Conservation (phyloP, 2,888 invertebrate species). For the Sesia bembeciformis region DNA sequence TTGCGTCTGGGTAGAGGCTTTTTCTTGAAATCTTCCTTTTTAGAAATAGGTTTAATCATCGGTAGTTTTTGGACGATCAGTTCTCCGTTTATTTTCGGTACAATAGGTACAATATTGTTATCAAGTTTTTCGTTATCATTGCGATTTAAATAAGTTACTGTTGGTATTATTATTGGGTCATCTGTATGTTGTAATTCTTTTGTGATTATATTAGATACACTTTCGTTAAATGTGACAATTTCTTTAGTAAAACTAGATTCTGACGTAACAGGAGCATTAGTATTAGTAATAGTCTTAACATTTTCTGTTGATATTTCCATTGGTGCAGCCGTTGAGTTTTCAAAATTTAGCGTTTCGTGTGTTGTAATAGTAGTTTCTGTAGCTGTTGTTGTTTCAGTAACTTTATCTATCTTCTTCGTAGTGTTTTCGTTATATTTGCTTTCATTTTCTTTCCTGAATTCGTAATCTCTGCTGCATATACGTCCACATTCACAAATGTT, state of each 20-base stretch:
- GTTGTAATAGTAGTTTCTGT: slow-evolving; percentile 9
- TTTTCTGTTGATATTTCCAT: slow-evolving; percentile 5
- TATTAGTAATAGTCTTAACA: not conserved
- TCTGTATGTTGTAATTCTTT: slow-evolving; percentile 13
- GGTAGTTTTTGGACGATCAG: slow-evolving; percentile 44
- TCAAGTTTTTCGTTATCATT: slow-evolving; percentile 27
- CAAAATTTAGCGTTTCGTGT: slow-evolving; percentile 6
- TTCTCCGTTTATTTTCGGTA: slow-evolving; percentile 38
- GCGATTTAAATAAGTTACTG: slow-evolving; percentile 28
- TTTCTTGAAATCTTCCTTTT: slow-evolving; percentile 46
- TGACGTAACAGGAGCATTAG: not conserved
- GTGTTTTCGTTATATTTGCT: not conserved
- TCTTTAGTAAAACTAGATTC: not conserved
- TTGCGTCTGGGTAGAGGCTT: slow-evolving; percentile 56
- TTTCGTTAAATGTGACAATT: slow-evolving; percentile 7
- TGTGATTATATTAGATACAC: slow-evolving; percentile 1
- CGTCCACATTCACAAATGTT: slow-evolving; percentile 72
- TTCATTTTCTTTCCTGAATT: slow-evolving; percentile 37
- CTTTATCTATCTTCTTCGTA: slow-evolving; percentile 8
- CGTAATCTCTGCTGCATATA: slow-evolving; percentile 60
- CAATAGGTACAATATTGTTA: slow-evolving; percentile 39
- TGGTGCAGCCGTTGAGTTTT: slow-evolving; percentile 3
- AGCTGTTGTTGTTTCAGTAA: slow-evolving; percentile 8
- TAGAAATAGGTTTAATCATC: slow-evolving; percentile 19
- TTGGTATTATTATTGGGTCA: slow-evolving; percentile 48